These are phyloP conservation scores for Hormiphora californensis DNA, from an alignment of 37 sponge, comb jelly and placozoan genomes.

Conservation along the genomic window DNA sequence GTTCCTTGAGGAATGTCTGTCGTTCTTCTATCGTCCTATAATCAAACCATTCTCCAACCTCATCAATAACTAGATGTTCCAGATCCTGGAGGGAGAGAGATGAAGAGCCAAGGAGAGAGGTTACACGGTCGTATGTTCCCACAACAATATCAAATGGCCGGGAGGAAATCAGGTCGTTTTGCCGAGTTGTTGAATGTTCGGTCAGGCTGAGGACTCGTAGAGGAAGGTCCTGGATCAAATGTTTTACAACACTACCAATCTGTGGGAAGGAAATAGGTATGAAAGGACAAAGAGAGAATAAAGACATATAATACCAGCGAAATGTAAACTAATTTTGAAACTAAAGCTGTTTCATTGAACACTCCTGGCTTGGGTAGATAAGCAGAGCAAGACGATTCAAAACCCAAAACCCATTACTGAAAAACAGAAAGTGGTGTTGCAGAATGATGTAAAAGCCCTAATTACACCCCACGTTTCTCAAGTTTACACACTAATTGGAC, in stretches of 20 bases:
- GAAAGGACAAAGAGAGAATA: no score
- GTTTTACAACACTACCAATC: neutral
- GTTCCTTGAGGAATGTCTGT: neutral
- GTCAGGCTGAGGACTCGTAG: neutral
- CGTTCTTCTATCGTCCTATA: neutral
- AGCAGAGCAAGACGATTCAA: no score
- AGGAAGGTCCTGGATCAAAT: constrained; percentile 13
- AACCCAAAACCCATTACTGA: no score
- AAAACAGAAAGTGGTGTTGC: no score
- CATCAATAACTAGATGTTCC: constrained; percentile 25
- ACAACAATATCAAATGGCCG: constrained; percentile 19
- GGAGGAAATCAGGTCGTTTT: neutral
- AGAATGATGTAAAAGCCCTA: no score
- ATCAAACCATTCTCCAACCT: neutral
- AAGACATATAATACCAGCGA: no score
- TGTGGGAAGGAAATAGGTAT: neutral
- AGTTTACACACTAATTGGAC: no score
- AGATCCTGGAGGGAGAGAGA: neutral
- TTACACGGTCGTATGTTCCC: constrained; percentile 25
- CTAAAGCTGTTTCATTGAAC: no score
- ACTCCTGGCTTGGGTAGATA: no score
- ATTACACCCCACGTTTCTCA: no score
- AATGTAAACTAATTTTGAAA: no score
- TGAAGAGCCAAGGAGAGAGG: neutral
- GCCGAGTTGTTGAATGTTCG: neutral